Evolutionary conservation across 2,113 vertebrate species (phyloP).

Genomic region (Trochalopteron elliotii): DNA sequence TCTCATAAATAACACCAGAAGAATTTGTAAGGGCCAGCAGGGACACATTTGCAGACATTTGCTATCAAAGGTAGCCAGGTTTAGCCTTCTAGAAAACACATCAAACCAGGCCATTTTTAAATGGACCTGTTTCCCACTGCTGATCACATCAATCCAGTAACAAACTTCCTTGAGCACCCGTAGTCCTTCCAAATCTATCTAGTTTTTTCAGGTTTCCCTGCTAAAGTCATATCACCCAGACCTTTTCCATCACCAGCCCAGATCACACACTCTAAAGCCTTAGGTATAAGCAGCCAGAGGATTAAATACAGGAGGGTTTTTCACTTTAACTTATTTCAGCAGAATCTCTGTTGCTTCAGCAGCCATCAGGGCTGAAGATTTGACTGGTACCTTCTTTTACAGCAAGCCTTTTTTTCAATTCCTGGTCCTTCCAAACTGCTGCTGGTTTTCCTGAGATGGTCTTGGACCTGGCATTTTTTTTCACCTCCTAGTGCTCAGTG

Average conservation of each 20-base stretch:
- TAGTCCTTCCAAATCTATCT: background rate
- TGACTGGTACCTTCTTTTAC: fast-evolving
- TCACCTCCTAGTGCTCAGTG: fast-evolving
- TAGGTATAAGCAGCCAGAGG: fast-evolving
- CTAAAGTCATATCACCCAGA: background rate
- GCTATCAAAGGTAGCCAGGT: background rate
- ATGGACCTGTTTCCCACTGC: background rate
- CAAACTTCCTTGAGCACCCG: background rate
- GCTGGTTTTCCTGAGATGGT: background rate
- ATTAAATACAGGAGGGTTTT: background rate
- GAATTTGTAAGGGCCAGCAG: background rate
- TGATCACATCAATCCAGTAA: background rate
- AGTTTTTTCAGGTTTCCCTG: fast-evolving
- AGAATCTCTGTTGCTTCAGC: background rate
- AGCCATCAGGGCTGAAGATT: fast-evolving
- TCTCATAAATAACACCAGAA: background rate
- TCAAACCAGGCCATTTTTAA: background rate
- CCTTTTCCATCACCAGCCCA: background rate
- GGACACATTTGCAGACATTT: background rate
- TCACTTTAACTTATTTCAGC: background rate
- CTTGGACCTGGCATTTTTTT: background rate
- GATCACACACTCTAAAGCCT: background rate
- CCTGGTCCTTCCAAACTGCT: background rate
- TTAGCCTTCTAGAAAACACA: background rate
- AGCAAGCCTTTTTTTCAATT: fast-evolving